Base-by-base conservation (phyloP, 2,797 vertebrate genomes). In the Eleutherodactylus coqui region DNA sequence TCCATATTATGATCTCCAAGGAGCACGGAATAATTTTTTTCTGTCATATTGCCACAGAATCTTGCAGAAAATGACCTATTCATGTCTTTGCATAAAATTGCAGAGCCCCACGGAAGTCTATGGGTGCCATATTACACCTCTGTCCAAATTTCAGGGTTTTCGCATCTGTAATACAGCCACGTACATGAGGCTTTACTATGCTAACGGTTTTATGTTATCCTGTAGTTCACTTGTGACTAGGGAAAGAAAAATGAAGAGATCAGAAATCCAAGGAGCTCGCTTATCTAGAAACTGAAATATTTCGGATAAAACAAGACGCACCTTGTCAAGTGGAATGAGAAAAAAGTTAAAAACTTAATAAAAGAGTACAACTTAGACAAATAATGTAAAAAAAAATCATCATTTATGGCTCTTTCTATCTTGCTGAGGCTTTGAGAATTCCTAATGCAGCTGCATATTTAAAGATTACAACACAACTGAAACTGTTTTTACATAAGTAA, bases 391-490 rank as follows among this genome's bases (percentile, higher is more conserved):
- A 72, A n/a, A 21, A 77, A 62, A 34, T 41, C 16, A 16, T 45
- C 27, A 45, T 32, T 45, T 80, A 41, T 79, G 55, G 21, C 14
- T 0, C 6, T 64, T 64, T 64, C 16, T 41, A 14, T 43, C 58
- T 32, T 80, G 58, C 19, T 21, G n/a, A 21, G 38, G 14, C 58
- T 62, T 78, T 17, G 19, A 64, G n/a, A 79, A 79, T 45, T 62
- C 16, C 24, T 62, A 60, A 62, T 29, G 14, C 27, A 45, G 34
- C 38, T 41, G 77, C 55, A 64, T 43, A 80, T 64, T 80, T 38
- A 78, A 78, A 79, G 77, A 79, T 36, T 79, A 60, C 36, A 78
- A 58, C 32, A 76, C 45, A 49, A 49, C 14, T 34, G n/a, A 62
- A 80, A 36, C 27, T 41, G 29, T 51, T 82, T 82, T 55, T 38